Evolutionary conservation across 2,888 invertebrate species (phyloP), one percentile per base, ranked within the genome.

Genomic region (Litoditis marina): DNA sequence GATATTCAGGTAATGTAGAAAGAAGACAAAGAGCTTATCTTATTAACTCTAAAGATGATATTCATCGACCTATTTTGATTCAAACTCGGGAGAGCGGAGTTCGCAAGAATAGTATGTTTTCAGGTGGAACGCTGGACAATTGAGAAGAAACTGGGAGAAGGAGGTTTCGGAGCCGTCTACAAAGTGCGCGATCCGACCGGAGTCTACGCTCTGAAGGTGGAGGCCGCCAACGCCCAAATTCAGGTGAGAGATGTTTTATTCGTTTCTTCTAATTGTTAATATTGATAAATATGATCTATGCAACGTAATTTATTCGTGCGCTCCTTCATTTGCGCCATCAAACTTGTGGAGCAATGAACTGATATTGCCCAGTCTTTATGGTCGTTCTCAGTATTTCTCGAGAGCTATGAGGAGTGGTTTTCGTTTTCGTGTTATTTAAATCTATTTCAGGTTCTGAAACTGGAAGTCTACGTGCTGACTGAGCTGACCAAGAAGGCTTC

Each of bases 131-230:
- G 76, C 30, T 77, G 78, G 78, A 73, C 68, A 19, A 77, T 78
- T 62, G 71, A 72, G 34, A 78, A 78, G 72, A 78, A 78, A 65
- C 66, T 78, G 30, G 78, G 78, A 58, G 78, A 77, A 58, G 79
- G 78, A 56, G 76, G 73, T 13, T 78, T 78, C 62, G 71, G 72
- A 28, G 78, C 77, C 39, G 79, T 79, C 32, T 79, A 79, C 66
- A 73, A 73, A 49, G 73, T 73, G 22, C 62, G 54, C 28, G 78
- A 78, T 52, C 39, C 71, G 5, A 72, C 76, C 11, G 78, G 77
- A 13, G 55, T 65, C 56, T 78, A 78, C 53, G 78, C 78, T 13
- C 68, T 78, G 60, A 78, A 78, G 54, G 73, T 74, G 19, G 74
- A 74, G 56, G 71, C 76, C 22, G 57, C 47, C 53, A 77, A 71